Evolutionary conservation across 2,888 invertebrate species (phyloP).

Genomic region (Chrysina gloriosa): DNA sequence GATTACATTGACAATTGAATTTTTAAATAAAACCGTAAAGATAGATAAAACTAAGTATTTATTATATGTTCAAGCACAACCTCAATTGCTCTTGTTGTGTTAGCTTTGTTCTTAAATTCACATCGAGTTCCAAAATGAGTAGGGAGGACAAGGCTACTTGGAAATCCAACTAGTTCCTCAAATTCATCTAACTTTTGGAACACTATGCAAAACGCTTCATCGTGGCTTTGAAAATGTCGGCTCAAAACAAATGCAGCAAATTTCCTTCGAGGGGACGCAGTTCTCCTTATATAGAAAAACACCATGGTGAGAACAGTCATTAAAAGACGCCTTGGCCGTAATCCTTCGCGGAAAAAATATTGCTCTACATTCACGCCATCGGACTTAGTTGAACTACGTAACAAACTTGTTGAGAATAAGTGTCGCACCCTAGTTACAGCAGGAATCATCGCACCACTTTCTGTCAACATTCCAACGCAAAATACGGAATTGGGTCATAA

Average conservation of each 20-base stretch:
- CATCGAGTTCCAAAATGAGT: constrained; percentile 93
- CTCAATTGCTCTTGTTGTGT: constrained; percentile 49
- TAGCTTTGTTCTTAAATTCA: constrained; percentile 76
- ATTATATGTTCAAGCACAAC: too few species aligned
- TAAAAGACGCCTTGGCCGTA: constrained; percentile 94
- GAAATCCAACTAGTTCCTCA: too few species aligned
- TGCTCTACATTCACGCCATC: constrained; percentile 98
- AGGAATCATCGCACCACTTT: constrained; percentile 96
- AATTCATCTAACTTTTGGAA: constrained; percentile 92
- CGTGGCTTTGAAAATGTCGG: constrained; percentile 99
- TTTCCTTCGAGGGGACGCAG: constrained; percentile 90
- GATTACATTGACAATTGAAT: too few species aligned
- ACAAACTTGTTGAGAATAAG: constrained; percentile 94
- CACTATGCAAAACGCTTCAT: constrained; percentile 99
- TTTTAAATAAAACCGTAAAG: too few species aligned
- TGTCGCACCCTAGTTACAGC: constrained; percentile 98
- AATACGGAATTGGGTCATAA: constrained; percentile 99
- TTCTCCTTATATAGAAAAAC: constrained; percentile 99
- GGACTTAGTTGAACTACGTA: constrained; percentile 91
- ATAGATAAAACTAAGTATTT: too few species aligned
- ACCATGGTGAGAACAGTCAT: constrained; percentile 99
- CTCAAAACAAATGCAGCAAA: constrained; percentile 99
- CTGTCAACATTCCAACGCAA: constrained; percentile 98
- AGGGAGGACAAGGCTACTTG: constrained; percentile 99
- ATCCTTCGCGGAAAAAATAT: constrained; percentile 92